A percentile compares a stretch with the other conserved stretches of the same genome.
Evolutionary conservation across 2,888 invertebrate genomes (phyloP).

Genomic region (Tenthredo notha): DNA sequence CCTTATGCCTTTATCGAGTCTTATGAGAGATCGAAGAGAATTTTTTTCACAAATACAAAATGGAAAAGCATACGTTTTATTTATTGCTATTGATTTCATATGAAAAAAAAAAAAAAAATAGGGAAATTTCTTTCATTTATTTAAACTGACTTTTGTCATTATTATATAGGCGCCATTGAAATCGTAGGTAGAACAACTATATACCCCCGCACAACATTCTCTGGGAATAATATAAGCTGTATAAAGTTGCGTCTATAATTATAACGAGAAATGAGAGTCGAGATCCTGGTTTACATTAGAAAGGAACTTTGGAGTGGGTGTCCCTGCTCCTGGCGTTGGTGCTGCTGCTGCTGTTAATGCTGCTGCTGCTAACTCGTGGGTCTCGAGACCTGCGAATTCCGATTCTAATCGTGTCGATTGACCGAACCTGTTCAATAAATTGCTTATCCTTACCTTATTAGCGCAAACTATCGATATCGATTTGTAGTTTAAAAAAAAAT

Average conservation of each 20-base stretch:
- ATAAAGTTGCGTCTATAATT: constrained; percentile 23
- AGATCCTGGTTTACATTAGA: constrained; percentile 55
- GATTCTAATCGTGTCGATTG: constrained; percentile 43
- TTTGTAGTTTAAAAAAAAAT: neutral
- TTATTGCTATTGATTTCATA: neutral
- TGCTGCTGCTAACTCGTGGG: neutral
- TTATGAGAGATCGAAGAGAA: neutral
- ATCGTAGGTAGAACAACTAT: constrained; percentile 5
- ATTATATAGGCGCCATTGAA: constrained; percentile 17
- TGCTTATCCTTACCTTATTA: constrained; percentile 25
- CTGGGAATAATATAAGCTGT: neutral
- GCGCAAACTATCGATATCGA: neutral
- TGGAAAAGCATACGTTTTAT: neutral
- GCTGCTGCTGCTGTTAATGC: neutral
- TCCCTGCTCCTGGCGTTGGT: constrained; percentile 39
- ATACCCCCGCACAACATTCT: neutral
- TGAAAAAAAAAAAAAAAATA: neutral
- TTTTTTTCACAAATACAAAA: neutral
- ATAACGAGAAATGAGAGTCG: constrained; percentile 32
- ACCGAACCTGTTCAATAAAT: constrained; percentile 28
- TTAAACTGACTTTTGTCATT: neutral
- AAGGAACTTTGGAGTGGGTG: constrained; percentile 55
- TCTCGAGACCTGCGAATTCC: constrained; percentile 40
- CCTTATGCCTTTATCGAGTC: neutral
- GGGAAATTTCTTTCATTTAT: neutral